These are phyloP conservation scores for Carterocephalus palaemon DNA, from an alignment of 2,888 invertebrate species.

Conservation along the genomic window DNA sequence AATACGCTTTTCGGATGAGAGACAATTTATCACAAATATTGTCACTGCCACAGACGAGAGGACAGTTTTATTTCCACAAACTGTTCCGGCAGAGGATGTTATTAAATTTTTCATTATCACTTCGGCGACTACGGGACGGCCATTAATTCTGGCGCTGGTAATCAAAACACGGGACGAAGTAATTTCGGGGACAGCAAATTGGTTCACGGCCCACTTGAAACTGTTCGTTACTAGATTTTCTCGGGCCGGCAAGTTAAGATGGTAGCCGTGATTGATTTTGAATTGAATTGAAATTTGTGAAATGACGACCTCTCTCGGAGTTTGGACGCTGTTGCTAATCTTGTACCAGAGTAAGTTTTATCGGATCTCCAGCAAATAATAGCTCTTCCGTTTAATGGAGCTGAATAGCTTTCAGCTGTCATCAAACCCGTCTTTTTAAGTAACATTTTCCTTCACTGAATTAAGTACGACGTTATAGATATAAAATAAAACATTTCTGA, in stretches of 20 bases:
- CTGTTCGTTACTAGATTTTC: slow-evolving; percentile 46
- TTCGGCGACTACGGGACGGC: slow-evolving; percentile 38
- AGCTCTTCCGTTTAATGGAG: too few species aligned
- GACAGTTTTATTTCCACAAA: slow-evolving; percentile 44
- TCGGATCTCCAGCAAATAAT: not conserved
- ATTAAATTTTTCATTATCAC: slow-evolving; percentile 68
- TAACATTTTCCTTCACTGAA: too few species aligned
- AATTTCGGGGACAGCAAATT: slow-evolving; percentile 47
- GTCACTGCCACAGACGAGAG: slow-evolving; percentile 38
- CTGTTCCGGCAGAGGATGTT: slow-evolving; percentile 51
- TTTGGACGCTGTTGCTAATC: slow-evolving; percentile 54
- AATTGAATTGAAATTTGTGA: slow-evolving; percentile 31
- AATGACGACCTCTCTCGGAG: slow-evolving; percentile 52
- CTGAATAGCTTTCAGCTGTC: too few species aligned
- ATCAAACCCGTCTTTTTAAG: too few species aligned
- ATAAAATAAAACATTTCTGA: too few species aligned
- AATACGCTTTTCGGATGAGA: slow-evolving; percentile 28
- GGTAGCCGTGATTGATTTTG: slow-evolving; percentile 28
- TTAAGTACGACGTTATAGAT: too few species aligned
- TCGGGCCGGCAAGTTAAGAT: slow-evolving; percentile 26
- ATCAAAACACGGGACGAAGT: slow-evolving; percentile 47
- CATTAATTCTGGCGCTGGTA: slow-evolving; percentile 62
- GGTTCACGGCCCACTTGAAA: slow-evolving; percentile 57
- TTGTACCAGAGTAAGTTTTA: slow-evolving; percentile 58
- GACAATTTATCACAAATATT: slow-evolving; percentile 38